These are phyloP conservation scores for Ormyrus pomaceus DNA, from an alignment of 2,888 invertebrate species.

Conservation along the genomic window DNA sequence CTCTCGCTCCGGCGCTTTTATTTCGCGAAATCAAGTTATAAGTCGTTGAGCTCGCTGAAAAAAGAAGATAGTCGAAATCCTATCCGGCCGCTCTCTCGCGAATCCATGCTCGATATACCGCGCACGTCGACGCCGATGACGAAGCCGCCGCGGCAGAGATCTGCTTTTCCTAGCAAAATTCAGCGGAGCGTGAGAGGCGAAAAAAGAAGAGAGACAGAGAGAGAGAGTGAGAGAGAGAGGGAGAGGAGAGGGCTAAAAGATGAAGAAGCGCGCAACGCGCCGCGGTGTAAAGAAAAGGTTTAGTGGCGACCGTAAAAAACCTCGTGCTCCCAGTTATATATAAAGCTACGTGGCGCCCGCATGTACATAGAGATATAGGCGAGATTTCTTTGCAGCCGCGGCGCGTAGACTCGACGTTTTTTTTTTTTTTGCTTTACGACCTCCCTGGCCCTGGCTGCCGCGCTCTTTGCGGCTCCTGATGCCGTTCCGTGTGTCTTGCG, in stretches of 20 bases:
- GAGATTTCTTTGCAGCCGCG: constrained; percentile 51
- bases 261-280: constrained; percentile 30
- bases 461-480: not conserved
- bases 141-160: not conserved
- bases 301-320: constrained; percentile 56
- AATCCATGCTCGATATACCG: not conserved
- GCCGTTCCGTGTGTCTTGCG: no score
- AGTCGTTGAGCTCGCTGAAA: no score
- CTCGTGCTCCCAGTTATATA: constrained; percentile 3
- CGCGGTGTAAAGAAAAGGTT: constrained; percentile 47
- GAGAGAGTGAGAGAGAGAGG: not conserved
- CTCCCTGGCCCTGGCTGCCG: not conserved
- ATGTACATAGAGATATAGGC: constrained; percentile 17
- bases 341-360: not conserved
- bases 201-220: not conserved
- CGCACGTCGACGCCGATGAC: not conserved
- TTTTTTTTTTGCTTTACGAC: constrained; percentile 57
- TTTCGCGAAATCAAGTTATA: no score
- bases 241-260: constrained; percentile 28
- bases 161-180: constrained; percentile 31
- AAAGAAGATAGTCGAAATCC: not conserved
- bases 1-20: no score
- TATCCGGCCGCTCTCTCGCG: not conserved
- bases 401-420: constrained; percentile 50
- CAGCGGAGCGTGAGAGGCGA: constrained; percentile 12